Evolutionary conservation across 2,888 invertebrate species (phyloP).

Genomic region (Andricus curvator): DNA sequence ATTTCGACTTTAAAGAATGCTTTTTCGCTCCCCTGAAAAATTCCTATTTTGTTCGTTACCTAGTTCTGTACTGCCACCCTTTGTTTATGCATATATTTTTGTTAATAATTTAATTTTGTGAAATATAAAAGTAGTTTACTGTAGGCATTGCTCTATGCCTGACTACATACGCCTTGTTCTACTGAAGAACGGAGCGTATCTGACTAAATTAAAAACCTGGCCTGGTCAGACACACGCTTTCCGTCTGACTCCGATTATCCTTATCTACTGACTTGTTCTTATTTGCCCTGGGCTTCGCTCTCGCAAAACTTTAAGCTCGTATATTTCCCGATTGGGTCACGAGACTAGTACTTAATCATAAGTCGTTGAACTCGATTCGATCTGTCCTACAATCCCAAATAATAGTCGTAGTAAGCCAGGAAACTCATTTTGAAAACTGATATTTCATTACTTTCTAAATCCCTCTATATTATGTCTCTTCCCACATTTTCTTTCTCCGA

Average conservation of each 20-base stretch:
- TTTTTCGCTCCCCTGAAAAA: no score
- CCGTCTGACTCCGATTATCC: constrained; percentile 30
- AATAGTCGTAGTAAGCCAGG: constrained; percentile 19
- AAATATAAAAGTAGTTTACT: no score
- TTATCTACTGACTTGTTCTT: constrained; percentile 35
- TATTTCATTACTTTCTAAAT: constrained; percentile 36
- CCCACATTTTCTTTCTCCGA: neutral
- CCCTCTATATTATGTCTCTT: constrained; percentile 10
- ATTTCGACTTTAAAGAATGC: no score
- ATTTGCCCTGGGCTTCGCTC: constrained; percentile 18
- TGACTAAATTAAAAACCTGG: constrained; percentile 4
- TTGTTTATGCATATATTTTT: no score
- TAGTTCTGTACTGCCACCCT: no score
- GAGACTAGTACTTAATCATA: constrained; percentile 34
- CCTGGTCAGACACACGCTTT: neutral
- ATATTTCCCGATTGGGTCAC: constrained; percentile 38
- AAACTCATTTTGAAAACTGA: constrained; percentile 20
- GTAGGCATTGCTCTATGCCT: neutral
- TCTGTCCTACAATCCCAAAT: constrained; percentile 28
- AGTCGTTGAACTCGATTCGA: constrained; percentile 41
- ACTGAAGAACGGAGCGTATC: neutral
- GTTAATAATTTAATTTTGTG: no score
- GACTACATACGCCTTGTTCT: neutral
- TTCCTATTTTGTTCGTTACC: no score
- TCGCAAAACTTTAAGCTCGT: constrained; percentile 31